Evolutionary conservation across 1,140 invertebrate genomes (phyloP), one percentile per base, ranked within the genome.

Genomic region (Platyura marginata): DNA sequence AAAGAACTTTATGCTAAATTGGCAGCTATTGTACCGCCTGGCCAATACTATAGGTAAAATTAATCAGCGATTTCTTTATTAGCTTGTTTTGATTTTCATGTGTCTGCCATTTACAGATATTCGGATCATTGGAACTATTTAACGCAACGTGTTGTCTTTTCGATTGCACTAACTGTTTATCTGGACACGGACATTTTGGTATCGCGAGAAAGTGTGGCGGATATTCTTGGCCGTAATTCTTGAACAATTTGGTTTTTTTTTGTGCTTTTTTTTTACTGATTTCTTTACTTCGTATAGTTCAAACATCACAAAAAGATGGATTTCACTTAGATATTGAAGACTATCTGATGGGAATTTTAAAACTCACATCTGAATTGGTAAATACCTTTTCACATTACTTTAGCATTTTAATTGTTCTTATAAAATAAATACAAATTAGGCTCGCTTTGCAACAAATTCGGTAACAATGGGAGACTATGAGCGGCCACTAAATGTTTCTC

Each of bases 241-340:
- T 8, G 25, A 29, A 29, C 13, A n/a, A n/a, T n/a, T n/a, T n/a
- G n/a, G n/a, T n/a, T n/a, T n/a, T n/a, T n/a, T n/a, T n/a, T n/a
- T n/a, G n/a, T 39, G 11, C 13, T 10, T 34, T 15, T 23, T 38
- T 42, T 38, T 20, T n/a, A 29, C 25, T 29, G 25, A 29, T 29
- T 29, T 29, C 25, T 6, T 40, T 33, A 29, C 22, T 46, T 11
- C 43, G 57, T 60, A 22, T 45, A 79, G 77, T 80, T 2, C 68
- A 62, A 60, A 63, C 33, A 54, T 68, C 40, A 47, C 64, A 56
- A 33, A 59, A 75, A 44, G 68, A 81, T 19, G 82, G 81, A 2
- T 89, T 93, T 54, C 86, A 91, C 57, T 62, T 94, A 44, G 88
- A 93, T 49, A 65, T 93, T 18, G 89, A 95, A 60, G 89, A 93